phyloP scores from a whole-genome alignment of 2,113 vertebrate species.

The Cavia porcellus region DNA sequence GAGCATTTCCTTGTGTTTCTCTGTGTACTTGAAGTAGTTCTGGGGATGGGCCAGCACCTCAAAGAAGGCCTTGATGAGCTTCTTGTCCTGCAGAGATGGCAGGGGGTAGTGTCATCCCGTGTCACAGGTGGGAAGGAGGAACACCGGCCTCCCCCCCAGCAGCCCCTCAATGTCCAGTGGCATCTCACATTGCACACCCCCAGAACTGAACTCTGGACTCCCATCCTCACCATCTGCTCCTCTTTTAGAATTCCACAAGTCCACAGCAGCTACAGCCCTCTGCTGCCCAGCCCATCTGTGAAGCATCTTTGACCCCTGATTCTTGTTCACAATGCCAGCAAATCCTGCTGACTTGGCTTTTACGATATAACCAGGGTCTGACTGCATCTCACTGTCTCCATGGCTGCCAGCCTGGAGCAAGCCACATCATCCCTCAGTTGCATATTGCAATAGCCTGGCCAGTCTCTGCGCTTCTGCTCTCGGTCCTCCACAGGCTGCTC shows the following conservation, averaged over 20 bases:
- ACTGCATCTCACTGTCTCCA: background rate
- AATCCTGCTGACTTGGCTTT: background rate
- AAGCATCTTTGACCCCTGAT: background rate
- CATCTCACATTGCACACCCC: background rate
- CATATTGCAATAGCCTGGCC: background rate
- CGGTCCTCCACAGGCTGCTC: background rate
- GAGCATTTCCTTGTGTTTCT: slow-evolving; percentile 99
- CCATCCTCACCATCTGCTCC: background rate
- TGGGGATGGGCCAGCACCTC: slow-evolving; percentile 98
- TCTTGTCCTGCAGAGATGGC: slow-evolving; percentile 94
- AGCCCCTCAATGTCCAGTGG: background rate
- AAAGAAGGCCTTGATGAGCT: slow-evolving; percentile 99
- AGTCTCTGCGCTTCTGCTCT: background rate
- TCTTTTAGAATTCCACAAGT: background rate
- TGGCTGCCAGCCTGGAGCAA: background rate
- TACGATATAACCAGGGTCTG: background rate
- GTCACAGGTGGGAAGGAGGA: background rate
- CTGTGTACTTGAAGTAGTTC: slow-evolving; percentile 99
- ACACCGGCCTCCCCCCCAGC: background rate
- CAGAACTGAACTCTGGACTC: slow-evolving; percentile 12
- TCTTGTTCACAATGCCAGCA: background rate
- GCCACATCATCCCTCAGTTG: background rate
- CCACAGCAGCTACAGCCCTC: background rate
- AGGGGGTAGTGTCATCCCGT: background rate
- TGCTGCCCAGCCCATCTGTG: background rate